A percentile compares a stretch with the other conserved stretches of the same genome.
phyloP scores from a whole-genome alignment of 2,113 vertebrate species.

The Holacanthus passer region DNA sequence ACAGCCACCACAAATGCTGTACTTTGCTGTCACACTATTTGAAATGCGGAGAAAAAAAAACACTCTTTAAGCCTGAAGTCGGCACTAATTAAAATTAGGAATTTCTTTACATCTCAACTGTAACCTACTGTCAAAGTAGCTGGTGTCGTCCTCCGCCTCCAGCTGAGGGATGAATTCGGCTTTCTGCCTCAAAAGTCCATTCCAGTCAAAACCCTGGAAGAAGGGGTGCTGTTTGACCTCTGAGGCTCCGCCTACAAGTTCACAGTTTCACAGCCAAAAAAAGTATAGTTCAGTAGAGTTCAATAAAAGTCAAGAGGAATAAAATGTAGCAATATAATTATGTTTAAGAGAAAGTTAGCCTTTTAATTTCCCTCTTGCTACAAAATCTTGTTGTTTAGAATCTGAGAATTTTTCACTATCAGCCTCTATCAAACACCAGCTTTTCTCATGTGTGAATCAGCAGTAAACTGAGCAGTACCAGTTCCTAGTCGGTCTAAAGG shows the following conservation, averaged over 20 bases:
- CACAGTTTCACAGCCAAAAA: background rate
- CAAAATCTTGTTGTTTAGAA: background rate
- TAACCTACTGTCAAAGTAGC: conserved; percentile 96
- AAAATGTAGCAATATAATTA: background rate
- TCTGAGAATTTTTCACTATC: background rate
- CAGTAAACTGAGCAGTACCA: conserved; percentile 78
- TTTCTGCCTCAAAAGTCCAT: conserved; percentile 93
- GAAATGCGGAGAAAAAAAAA: background rate
- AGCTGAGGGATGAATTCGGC: conserved; percentile 97
- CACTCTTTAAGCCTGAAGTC: background rate
- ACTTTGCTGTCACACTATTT: background rate
- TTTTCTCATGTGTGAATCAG: background rate
- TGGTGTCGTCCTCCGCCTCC: conserved; percentile 96
- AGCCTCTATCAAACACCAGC: background rate
- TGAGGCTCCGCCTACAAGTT: conserved; percentile 86
- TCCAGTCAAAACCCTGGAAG: conserved; percentile 95
- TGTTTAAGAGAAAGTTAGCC: background rate
- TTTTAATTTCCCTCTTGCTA: background rate
- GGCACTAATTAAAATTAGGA: background rate
- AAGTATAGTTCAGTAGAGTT: background rate
- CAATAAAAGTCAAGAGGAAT: background rate
- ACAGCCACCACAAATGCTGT: background rate
- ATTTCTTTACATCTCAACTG: background rate
- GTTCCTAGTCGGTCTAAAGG: conserved; percentile 94
- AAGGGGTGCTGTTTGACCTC: conserved; percentile 96